Evolutionary conservation across 1,140 invertebrate species (phyloP).

Genomic region (Antheraea mylitta): DNA sequence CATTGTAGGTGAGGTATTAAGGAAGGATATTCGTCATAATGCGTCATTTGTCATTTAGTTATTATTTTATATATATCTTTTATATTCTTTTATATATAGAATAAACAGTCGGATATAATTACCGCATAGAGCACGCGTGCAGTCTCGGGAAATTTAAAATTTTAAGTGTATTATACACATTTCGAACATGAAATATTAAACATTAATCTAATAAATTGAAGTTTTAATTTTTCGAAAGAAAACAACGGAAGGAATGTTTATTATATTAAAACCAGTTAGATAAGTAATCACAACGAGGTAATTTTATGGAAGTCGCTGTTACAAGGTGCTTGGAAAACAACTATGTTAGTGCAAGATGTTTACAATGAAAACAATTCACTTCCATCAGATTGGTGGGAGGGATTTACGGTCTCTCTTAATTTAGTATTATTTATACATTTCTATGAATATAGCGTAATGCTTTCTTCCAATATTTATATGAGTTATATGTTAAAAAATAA

Average conservation of each 20-base stretch:
- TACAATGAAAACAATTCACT: background rate
- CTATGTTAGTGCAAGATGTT: background rate
- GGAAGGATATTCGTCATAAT: no score
- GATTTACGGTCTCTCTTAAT: background rate
- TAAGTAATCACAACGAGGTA: background rate
- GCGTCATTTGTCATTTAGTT: no score
- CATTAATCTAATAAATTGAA: background rate
- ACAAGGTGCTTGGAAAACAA: background rate
- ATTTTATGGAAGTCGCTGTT: background rate
- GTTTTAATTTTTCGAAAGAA: background rate
- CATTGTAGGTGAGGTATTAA: no score
- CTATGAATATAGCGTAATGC: background rate
- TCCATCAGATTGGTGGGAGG: background rate
- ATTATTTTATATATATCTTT: no score
- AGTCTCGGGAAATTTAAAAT: no score
- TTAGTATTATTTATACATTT: background rate
- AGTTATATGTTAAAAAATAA: no score
- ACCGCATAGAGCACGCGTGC: no score
- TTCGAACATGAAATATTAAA: no score
- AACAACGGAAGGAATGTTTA: slow-evolving; percentile 2
- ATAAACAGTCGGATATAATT: no score
- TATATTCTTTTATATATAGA: no score
- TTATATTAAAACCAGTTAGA: background rate
- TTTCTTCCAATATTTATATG: no score
- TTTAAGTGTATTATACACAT: no score